Percentiles rank a stretch among this genome's conserved stretches.
phyloP scores from a whole-genome alignment of 2,888 invertebrate species.

The Melolontha melolontha region DNA sequence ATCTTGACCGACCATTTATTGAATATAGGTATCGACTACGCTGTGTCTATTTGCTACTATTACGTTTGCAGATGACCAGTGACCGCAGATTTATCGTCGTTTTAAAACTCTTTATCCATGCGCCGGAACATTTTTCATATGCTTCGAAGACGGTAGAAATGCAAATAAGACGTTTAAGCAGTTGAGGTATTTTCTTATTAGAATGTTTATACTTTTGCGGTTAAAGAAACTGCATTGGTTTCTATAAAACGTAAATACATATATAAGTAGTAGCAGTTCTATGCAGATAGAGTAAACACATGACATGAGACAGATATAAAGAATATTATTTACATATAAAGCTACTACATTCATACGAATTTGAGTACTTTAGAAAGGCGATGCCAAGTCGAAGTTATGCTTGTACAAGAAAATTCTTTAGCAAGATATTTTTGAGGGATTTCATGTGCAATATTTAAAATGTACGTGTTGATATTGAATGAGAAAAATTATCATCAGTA shows the following conservation, averaged over 20 bases:
- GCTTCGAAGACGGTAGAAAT: slow-evolving; percentile 1
- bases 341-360: too few species aligned
- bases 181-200: slow-evolving; percentile 24
- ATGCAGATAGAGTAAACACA: slow-evolving; percentile 5
- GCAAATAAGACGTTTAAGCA: slow-evolving; percentile 1
- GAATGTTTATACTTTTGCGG: slow-evolving; percentile 26
- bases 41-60: slow-evolving; percentile 39
- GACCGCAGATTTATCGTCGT: slow-evolving; percentile 36
- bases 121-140: slow-evolving; percentile 31
- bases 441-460: too few species aligned
- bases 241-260: slow-evolving; percentile 16
- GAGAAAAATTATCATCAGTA: too few species aligned
- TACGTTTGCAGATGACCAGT: slow-evolving; percentile 35
- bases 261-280: background rate
- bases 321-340: too few species aligned
- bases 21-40: slow-evolving; percentile 18
- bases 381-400: background rate
- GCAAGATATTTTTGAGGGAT: too few species aligned
- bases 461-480: too few species aligned
- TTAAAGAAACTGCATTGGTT: slow-evolving; percentile 8
- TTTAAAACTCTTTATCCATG: slow-evolving; percentile 22
- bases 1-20: slow-evolving; percentile 47
- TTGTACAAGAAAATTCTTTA: too few species aligned
- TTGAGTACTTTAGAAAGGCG: too few species aligned
- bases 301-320: too few species aligned